Evolutionary conservation across 2,113 vertebrate species (phyloP).

Genomic region (Poeciliopsis prolifica): DNA sequence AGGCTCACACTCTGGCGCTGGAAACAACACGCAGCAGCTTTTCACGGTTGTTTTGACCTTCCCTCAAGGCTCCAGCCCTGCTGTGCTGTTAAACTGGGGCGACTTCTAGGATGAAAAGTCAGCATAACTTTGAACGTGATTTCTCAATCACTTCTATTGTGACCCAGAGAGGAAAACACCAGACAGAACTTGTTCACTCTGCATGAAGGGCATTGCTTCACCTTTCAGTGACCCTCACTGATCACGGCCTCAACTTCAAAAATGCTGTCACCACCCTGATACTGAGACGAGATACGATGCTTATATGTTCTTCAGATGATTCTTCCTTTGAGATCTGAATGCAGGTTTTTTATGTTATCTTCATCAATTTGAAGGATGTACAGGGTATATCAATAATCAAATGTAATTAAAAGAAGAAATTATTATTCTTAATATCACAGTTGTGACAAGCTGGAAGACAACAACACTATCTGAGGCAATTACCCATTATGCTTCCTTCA

Average conservation of each 20-base stretch:
- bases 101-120: background rate
- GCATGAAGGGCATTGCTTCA: background rate
- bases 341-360: background rate
- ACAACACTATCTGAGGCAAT: background rate
- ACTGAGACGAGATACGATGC: background rate
- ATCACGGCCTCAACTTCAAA: background rate
- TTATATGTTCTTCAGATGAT: background rate
- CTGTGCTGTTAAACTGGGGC: background rate
- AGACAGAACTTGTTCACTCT: background rate
- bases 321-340: background rate
- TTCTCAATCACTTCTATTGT: background rate
- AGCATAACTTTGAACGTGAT: background rate
- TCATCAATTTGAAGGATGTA: background rate
- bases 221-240: background rate
- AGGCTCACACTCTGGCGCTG: background rate
- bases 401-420: background rate
- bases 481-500: no score
- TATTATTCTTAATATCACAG: background rate
- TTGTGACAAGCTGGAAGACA: background rate
- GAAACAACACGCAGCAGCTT: background rate
- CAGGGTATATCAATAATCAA: background rate
- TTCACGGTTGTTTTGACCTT: background rate
- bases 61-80: background rate
- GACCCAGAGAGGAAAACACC: background rate
- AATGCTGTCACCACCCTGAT: background rate